Evolutionary conservation across 2,888 invertebrate species (phyloP).

Genomic region (Adelognathus sp.): DNA sequence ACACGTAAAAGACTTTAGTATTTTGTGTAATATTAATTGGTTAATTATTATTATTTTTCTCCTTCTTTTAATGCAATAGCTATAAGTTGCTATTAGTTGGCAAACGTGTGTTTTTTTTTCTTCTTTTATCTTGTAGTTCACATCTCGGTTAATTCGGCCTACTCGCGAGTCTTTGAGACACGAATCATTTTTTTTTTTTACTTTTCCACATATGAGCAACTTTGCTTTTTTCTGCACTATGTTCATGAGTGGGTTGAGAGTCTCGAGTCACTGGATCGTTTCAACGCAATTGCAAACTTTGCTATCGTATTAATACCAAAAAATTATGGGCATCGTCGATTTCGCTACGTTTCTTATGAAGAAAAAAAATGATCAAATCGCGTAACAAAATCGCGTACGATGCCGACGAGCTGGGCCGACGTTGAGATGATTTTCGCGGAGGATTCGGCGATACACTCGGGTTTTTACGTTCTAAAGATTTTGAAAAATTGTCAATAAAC

Average conservation of each 20-base stretch:
- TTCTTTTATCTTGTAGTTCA: slow-evolving; percentile 42
- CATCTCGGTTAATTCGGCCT: slow-evolving; percentile 50
- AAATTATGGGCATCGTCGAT: background rate
- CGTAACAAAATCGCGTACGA: too few species aligned
- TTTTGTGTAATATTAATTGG: slow-evolving; percentile 72
- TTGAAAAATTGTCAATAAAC: too few species aligned
- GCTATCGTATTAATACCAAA: background rate
- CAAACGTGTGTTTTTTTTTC: slow-evolving; percentile 70
- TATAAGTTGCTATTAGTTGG: slow-evolving; percentile 75
- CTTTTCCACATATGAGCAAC: slow-evolving; percentile 53
- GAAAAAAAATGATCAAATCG: too few species aligned
- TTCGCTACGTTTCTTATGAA: background rate
- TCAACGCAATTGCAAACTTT: slow-evolving; percentile 59
- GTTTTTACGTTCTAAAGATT: too few species aligned
- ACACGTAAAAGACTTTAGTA: slow-evolving; percentile 74
- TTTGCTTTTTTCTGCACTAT: slow-evolving; percentile 48
- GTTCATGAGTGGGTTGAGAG: slow-evolving; percentile 65
- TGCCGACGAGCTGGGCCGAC: too few species aligned
- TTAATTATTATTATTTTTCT: slow-evolving; percentile 67
- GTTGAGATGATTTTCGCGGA: too few species aligned
- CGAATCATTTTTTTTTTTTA: slow-evolving; percentile 61
- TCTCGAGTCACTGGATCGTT: slow-evolving; percentile 69
- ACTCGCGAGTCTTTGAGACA: slow-evolving; percentile 69
- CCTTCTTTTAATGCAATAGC: slow-evolving; percentile 67
- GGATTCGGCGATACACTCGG: too few species aligned